Conservation (phyloP, 2,888 invertebrate genomes). For the Lasioglossum villosulum region DNA sequence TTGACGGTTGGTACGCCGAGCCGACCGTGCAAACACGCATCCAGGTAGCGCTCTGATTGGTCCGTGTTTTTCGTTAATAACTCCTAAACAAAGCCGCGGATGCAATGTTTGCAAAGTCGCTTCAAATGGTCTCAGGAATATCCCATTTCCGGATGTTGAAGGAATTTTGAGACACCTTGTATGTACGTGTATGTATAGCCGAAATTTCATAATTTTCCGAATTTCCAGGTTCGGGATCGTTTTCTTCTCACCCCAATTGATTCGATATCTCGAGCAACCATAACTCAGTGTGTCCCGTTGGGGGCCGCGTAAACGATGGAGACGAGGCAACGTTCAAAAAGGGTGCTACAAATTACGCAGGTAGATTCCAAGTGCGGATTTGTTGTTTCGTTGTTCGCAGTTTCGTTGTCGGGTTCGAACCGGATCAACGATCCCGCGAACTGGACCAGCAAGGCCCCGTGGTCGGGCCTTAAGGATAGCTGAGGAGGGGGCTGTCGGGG, state of each 20-base stretch:
- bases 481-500: constrained; percentile 34
- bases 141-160: no score
- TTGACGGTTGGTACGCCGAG: no score
- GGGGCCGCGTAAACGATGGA: not conserved
- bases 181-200: no score
- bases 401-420: not conserved
- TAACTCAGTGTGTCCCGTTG: not conserved
- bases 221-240: not conserved
- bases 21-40: no score
- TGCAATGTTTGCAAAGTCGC: no score
- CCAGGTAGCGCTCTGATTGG: no score
- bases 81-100: no score
- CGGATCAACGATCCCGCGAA: not conserved
- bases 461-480: constrained; percentile 58
- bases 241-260: not conserved
- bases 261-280: not conserved
- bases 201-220: not conserved
- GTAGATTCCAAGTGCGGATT: not conserved
- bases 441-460: constrained; percentile 4
- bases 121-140: no score
- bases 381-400: not conserved
- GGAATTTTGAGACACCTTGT: no score
- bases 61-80: no score
- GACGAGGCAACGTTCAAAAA: not conserved
- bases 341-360: not conserved